Base-by-base conservation (phyloP, 2,888 invertebrate species). In the Ophion ventricosus region DNA sequence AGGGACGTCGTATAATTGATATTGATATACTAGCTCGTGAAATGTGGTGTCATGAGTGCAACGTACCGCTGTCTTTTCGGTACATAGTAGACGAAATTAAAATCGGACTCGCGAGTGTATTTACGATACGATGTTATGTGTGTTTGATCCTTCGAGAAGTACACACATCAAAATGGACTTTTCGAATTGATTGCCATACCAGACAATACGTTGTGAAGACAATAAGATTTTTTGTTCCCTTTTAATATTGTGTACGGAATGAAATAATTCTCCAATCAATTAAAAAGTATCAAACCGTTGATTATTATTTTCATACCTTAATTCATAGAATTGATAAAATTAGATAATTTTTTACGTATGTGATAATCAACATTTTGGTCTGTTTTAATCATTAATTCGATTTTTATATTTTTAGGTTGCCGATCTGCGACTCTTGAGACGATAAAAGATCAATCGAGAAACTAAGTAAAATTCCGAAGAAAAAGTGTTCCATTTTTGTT, bases 21-120 rank as follows among this genome's bases (percentile, higher is more conserved):
- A 74, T 11, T 10, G 26, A 1, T 7, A 66, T 49, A 49, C 56
- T 75, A 23, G 75, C 75, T 54, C 54, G 56, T 10, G 75, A 75
- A 72, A 72, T 73, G 73, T 80, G 80, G 73, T 80, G 80, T 54
- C 56, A 14, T 4, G 64, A 61, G 11, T 80, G 73, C 23, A 23
- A 73, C 40, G 40, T 25, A 26, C 64, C 72, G 17, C 64, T 80
- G 29, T 72, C 80, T 64, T 80, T 80, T 40, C 63, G 72, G 1
- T 49, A 80, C 20, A 49, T 80, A 4, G 26, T 25, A 35, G 20
- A 40, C 14, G 64, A 80, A 64, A n/a, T 17, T 2, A 11, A 20
- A 66, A 40, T 64, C 11, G 80, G 64, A 10, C 57, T 73, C n/a
- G 63, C 66, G 20, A 56, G 57, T 56, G 26, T 63, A 59, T 73